A percentile compares a stretch with the other conserved stretches of the same genome.
Evolutionary conservation across 2,888 invertebrate species (phyloP).

Genomic region (Euplagia quadripunctaria): DNA sequence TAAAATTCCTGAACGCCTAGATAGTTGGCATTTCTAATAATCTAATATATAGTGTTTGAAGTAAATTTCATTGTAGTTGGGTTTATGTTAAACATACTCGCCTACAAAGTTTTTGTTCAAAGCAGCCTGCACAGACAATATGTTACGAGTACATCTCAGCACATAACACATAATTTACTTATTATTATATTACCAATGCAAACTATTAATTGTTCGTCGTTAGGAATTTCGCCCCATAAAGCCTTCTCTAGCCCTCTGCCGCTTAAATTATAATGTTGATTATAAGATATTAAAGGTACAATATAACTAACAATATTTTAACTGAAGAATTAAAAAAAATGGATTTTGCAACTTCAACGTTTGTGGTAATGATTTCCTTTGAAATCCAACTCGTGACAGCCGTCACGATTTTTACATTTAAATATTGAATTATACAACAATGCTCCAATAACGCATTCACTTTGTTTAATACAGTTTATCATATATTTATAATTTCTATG

Average conservation of each 20-base stretch:
- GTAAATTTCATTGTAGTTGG: background rate
- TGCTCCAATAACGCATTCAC: slow-evolving; percentile 49
- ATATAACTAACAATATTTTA: background rate
- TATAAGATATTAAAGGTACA: background rate
- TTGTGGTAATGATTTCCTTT: slow-evolving; percentile 46
- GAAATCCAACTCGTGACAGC: slow-evolving; percentile 54
- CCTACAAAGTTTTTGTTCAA: too few relatives aligned
- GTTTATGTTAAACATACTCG: background rate
- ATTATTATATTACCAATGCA: background rate
- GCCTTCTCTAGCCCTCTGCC: background rate
- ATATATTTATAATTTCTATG: slow-evolving; percentile 26
- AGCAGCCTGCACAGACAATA: background rate
- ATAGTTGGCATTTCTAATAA: too few relatives aligned
- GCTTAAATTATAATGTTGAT: background rate
- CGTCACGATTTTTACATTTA: slow-evolving; percentile 64
- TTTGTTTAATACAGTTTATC: slow-evolving; percentile 33
- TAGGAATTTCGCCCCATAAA: background rate
- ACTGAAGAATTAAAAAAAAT: background rate
- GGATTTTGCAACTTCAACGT: background rate
- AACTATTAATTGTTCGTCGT: background rate
- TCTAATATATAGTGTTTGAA: background rate
- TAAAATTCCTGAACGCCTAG: too few relatives aligned
- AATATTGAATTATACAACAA: slow-evolving; percentile 49
- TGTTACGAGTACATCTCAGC: background rate
- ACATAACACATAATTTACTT: background rate